Conservation (phyloP, 2,797 vertebrate genomes). For the Paedocypris micromegethes region DNA sequence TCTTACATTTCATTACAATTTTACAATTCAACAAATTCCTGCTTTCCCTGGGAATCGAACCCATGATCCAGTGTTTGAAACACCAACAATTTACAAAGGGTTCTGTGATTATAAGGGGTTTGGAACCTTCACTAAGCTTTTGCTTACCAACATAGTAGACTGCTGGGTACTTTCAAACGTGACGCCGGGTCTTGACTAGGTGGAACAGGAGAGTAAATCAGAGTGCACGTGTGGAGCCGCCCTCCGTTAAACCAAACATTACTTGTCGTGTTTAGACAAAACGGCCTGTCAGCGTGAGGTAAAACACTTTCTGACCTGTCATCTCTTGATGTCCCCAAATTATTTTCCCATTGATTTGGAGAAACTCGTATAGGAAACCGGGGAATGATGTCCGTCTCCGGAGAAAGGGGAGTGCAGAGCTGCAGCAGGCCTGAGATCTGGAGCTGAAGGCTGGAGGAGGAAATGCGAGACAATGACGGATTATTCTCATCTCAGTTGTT, state of each 20-base stretch:
- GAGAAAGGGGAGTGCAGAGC: conserved; percentile 41
- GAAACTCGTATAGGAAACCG: conserved; percentile 54
- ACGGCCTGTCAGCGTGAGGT: conserved; percentile 64
- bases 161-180: too few relatives aligned
- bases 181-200: neutral
- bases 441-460: conserved; percentile 24
- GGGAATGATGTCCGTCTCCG: conserved; percentile 53
- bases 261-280: conserved; percentile 71
- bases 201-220: conserved; percentile 61
- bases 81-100: too few relatives aligned
- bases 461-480: conserved; percentile 36
- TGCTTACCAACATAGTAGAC: too few relatives aligned
- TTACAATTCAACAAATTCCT: too few relatives aligned
- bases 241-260: conserved; percentile 69
- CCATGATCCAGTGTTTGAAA: too few relatives aligned
- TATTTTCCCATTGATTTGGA: conserved; percentile 71
- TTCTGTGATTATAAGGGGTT: too few relatives aligned
- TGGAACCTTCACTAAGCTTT: too few relatives aligned
- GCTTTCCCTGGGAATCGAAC: too few relatives aligned
- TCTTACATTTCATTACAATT: too few relatives aligned
- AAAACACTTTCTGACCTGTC: conserved; percentile 54
- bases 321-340: conserved; percentile 56
- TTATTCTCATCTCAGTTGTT: conserved; percentile 21
- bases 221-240: conserved; percentile 61
- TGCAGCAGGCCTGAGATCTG: conserved; percentile 7